Conservation (phyloP, 2,113 vertebrate genomes). For the Axis porcinus region DNA sequence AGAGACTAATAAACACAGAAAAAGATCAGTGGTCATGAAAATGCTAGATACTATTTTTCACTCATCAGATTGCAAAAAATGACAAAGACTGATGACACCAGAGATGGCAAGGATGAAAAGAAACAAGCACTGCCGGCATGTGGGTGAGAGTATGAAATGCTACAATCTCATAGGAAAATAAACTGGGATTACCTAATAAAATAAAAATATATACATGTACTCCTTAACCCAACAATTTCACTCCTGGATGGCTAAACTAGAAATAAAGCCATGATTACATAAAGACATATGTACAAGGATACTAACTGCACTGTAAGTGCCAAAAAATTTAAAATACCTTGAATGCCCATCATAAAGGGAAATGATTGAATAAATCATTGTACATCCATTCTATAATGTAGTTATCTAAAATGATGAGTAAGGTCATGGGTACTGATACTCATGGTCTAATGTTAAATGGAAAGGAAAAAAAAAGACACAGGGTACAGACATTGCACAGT, state of each 20-base stretch:
- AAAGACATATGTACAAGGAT: background rate
- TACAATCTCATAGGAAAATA: background rate
- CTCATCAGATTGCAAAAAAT: background rate
- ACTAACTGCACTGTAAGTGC: background rate
- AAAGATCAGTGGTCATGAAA: background rate
- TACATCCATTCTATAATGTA: background rate
- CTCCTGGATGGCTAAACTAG: background rate
- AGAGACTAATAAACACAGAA: background rate
- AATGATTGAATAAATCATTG: background rate
- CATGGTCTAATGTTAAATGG: background rate
- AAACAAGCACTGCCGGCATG: background rate
- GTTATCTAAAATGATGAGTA: slow-evolving; percentile 22
- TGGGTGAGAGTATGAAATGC: background rate
- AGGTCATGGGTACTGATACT: background rate
- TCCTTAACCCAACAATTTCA: background rate
- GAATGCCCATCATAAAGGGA: background rate
- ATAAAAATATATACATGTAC: background rate
- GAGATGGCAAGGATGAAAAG: background rate
- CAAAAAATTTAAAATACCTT: slow-evolving; percentile 22
- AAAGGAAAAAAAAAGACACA: background rate
- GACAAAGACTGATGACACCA: background rate
- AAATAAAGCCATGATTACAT: slow-evolving; percentile 38
- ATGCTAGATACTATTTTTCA: background rate
- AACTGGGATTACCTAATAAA: background rate
- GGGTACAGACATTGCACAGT: background rate